Evolutionary conservation across 2,888 invertebrate species (phyloP).

Genomic region (Athetis lepigone): DNA sequence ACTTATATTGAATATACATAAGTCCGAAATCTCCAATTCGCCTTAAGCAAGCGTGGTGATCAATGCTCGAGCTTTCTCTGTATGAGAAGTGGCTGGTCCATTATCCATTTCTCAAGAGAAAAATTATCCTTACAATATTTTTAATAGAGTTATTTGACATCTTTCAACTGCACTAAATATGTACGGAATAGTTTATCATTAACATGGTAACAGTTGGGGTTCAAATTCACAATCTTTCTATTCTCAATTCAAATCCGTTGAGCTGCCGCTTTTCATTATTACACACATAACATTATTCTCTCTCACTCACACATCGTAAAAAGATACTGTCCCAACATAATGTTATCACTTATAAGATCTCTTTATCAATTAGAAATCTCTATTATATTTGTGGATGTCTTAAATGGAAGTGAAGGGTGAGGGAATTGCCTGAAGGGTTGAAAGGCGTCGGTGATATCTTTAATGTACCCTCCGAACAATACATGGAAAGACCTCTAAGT

Average conservation of each 20-base stretch:
- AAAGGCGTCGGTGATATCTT: constrained; percentile 45
- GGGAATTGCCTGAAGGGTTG: constrained; percentile 37
- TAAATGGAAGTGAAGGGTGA: constrained; percentile 48
- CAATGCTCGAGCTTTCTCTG: too few species aligned
- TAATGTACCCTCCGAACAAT: constrained; percentile 38
- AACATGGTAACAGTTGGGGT: not conserved
- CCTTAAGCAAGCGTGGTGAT: too few species aligned
- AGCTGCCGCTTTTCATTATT: not conserved
- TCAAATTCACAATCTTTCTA: too few species aligned
- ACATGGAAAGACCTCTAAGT: constrained; percentile 10
- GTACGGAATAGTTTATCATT: not conserved
- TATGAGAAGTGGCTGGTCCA: too few species aligned
- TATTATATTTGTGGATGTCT: constrained; percentile 52
- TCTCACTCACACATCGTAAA: constrained; percentile 2
- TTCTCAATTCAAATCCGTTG: not conserved
- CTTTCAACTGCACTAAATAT: not conserved
- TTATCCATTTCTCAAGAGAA: too few species aligned
- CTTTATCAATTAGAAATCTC: constrained; percentile 56
- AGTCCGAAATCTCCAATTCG: too few species aligned
- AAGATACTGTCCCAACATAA: constrained; percentile 19
- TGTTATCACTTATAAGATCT: constrained; percentile 47
- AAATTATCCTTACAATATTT: too few species aligned
- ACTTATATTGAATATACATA: too few species aligned
- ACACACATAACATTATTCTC: not conserved
- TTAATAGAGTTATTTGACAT: too few species aligned